Conservation (phyloP, 2,888 invertebrate species). For the Pristionchus japonicus region DNA sequence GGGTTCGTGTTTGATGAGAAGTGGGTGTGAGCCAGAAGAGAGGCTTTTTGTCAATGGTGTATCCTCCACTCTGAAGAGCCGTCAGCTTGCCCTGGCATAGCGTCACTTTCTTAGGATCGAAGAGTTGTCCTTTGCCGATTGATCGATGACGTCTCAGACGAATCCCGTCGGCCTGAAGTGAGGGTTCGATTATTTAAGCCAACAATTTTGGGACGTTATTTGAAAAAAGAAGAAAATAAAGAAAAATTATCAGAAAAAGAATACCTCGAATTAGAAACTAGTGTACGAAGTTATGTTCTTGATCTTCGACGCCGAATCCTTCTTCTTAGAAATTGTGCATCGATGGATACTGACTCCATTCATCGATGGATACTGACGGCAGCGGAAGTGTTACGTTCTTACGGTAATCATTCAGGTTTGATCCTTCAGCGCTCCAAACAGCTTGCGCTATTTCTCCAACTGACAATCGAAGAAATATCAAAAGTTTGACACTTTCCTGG, state of each 20-base stretch:
- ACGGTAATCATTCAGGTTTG: background rate
- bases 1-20: background rate
- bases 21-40: background rate
- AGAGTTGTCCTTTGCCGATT: background rate
- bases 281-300: background rate
- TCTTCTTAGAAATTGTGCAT: background rate
- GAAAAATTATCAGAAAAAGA: background rate
- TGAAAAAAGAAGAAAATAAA: background rate
- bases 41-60: background rate
- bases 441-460: background rate
- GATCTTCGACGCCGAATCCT: background rate
- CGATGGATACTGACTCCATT: background rate
- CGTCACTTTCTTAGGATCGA: background rate
- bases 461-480: background rate
- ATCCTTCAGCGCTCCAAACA: background rate
- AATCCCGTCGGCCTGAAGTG: background rate
- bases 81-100: background rate
- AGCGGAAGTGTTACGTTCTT: background rate
- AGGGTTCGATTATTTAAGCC: too few relatives aligned
- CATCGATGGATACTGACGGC: background rate
- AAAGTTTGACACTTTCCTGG: background rate
- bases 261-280: background rate
- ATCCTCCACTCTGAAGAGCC: background rate
- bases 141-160: background rate
- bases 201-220: background rate